Base-by-base conservation (phyloP, 2,113 vertebrate genomes). In the Percina caprodes region DNA sequence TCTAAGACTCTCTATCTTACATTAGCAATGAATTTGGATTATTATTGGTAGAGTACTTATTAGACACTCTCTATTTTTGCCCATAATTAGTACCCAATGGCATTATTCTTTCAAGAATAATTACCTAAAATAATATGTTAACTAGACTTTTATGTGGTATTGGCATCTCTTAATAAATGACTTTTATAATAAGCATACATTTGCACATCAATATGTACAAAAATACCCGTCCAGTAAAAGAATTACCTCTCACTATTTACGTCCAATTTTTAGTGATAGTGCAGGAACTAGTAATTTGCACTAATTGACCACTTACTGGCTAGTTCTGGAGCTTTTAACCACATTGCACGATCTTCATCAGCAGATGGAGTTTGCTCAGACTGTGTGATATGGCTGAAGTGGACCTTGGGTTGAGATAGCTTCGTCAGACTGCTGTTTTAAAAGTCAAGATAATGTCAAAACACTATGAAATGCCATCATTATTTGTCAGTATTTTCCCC, bases 401-500 rank as follows among this genome's bases (percentile, higher is more conserved):
- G 62, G 46, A 70, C 48, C 45, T 66, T 19, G 59, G 74, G 42
- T 65, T 35, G 23, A 52, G 45, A 54, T 52, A 39, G 45, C 51
- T 86, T 51, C 55, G 33, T 62, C 63, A 74, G 60, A 49, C 30
- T 55, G 12, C 48, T 26, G 4, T 69, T 81, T 82, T 1, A 39
- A 56, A 69, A 76, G 70, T 73, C 24, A 56, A 48, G 30, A 48
- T 13, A 1, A 54, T 48, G 68, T 80, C 74, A 67, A 30, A 79
- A 61, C 46, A 6, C 68, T 58, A 14, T 62, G 23, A 70, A 69
- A 65, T 19, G 56, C 65, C 23, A 15, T 80, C 61, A 46, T 15
- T 42, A 18, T 60, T 68, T 80, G 35, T 70, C 71, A 24, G 51
- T 14, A 9, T 59, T 83, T 83, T 13, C n/a, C 62, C 73, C 66